Percentiles rank a stretch among this genome's conserved stretches.
Conservation (phyloP, 2,888 invertebrate genomes). For the Drosophila siamana region DNA sequence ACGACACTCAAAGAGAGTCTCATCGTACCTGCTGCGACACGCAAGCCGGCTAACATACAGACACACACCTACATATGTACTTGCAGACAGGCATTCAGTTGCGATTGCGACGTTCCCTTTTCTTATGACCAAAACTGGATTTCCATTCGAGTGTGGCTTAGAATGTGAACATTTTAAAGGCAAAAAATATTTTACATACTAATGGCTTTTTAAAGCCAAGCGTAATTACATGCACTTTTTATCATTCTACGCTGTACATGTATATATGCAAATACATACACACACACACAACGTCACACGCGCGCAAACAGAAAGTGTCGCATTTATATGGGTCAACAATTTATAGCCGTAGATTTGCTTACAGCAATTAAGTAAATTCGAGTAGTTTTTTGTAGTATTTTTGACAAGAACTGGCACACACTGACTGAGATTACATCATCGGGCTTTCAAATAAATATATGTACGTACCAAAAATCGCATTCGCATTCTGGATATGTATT, state of each 20-base stretch:
- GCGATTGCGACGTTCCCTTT: conserved; percentile 71
- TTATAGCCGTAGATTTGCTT: conserved; percentile 74
- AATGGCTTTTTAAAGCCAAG: conserved; percentile 70
- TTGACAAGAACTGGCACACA: conserved; percentile 71
- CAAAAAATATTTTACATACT: conserved; percentile 66
- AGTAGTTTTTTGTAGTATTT: conserved; percentile 35
- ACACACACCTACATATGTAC: conserved; percentile 12
- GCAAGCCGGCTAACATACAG: conserved; percentile 57
- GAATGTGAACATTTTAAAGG: conserved; percentile 65
- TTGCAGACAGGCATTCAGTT: conserved; percentile 9
- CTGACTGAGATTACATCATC: conserved; percentile 75
- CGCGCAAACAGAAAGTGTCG: conserved; percentile 61
- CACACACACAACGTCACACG: conserved; percentile 10
- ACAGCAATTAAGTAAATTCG: conserved; percentile 75
- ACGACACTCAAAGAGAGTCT: conserved; percentile 25
- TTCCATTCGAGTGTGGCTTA: conserved; percentile 70
- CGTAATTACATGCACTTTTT: conserved; percentile 79
- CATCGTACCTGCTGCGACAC: conserved; percentile 38
- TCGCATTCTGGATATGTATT: conserved; percentile 32
- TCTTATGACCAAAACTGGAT: conserved; percentile 79
- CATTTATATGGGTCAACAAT: conserved; percentile 79
- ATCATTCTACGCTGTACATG: conserved; percentile 42
- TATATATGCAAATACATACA: conserved; percentile 7
- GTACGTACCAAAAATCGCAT: conserved; percentile 30
- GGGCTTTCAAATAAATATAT: conserved; percentile 35